A percentile compares a stretch with the other conserved stretches of the same genome.
Evolutionary conservation across 2,888 invertebrate species (phyloP).

Genomic region (Agrotis ipsilon): DNA sequence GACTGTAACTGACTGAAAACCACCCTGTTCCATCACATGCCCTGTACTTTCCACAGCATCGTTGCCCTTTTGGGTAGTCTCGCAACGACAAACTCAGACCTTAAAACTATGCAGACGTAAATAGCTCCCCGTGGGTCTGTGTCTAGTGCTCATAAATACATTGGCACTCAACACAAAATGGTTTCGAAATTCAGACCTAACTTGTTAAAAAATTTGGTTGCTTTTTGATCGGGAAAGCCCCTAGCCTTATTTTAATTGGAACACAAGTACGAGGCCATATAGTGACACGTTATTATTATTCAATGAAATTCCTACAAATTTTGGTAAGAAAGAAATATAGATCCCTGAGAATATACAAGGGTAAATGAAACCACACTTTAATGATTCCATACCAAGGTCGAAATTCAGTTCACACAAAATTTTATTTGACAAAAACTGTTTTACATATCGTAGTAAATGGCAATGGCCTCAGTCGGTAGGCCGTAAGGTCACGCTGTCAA

Average conservation of each 20-base stretch:
- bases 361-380: constrained; percentile 5
- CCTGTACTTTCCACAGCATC: too few relatives aligned
- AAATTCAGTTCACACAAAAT: constrained; percentile 27
- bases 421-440: constrained; percentile 38
- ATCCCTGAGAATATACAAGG: background rate
- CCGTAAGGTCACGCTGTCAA: constrained; percentile 78
- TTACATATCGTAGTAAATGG: constrained; percentile 68
- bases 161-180: background rate
- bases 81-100: background rate
- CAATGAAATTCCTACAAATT: background rate
- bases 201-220: background rate
- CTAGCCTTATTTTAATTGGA: background rate
- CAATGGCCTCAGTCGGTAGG: constrained; percentile 75
- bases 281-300: background rate
- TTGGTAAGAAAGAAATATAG: background rate
- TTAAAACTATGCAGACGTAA: background rate
- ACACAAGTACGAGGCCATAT: background rate
- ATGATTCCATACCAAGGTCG: background rate
- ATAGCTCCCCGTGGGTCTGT: background rate
- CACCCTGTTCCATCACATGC: too few relatives aligned
- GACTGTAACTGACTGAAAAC: too few relatives aligned
- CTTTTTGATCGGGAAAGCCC: background rate
- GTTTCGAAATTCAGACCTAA: too few relatives aligned
- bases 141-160: background rate
- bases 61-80: too few relatives aligned